These are phyloP conservation scores for Eulemur rubriventer DNA, from an alignment of 2,797 vertebrate species.

Conservation along the genomic window DNA sequence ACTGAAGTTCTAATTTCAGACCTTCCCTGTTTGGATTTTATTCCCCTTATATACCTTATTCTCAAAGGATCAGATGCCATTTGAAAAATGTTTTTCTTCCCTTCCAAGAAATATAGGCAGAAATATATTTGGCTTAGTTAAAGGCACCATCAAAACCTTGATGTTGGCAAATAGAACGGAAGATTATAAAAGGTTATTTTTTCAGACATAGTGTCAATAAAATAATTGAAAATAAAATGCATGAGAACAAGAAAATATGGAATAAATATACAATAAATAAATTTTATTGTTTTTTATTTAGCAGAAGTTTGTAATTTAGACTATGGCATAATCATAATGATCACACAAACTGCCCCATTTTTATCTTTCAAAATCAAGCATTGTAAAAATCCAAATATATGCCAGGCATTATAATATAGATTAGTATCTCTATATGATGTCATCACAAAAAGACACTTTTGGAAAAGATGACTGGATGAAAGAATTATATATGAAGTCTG, in stretches of 20 bases:
- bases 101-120: not conserved
- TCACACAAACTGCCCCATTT: not conserved
- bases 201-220: not conserved
- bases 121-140: not conserved
- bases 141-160: not conserved
- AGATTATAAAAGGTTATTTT: not conserved
- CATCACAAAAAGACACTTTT: not conserved
- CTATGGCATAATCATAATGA: not conserved
- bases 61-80: not conserved
- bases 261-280: not conserved
- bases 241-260: not conserved
- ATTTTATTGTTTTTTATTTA: not conserved
- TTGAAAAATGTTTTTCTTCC: not conserved
- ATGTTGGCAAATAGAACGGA: not conserved
- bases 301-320: not conserved
- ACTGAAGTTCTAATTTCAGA: slow-evolving; percentile 49
- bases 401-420: not conserved
- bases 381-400: not conserved
- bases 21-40: not conserved
- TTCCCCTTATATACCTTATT: not conserved
- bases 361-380: not conserved
- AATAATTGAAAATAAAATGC: not conserved
- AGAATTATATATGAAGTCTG: not conserved
- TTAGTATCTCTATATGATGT: not conserved
- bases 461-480: not conserved